Conservation (phyloP, 2,797 vertebrate genomes). For the Hypotaenidia okinawae region DNA sequence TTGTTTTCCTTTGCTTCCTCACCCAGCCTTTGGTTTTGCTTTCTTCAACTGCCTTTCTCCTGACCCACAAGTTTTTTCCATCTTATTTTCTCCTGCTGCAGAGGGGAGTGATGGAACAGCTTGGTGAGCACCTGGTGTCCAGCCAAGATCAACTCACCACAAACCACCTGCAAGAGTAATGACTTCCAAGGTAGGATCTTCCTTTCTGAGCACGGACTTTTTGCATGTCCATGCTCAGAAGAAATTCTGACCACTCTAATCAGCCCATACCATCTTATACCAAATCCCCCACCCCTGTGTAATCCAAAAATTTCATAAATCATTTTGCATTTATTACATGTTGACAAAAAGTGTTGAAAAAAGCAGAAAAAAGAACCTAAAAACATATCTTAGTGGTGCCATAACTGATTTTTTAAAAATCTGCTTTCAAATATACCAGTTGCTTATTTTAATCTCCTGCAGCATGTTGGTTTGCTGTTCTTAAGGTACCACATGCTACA, state of each 20-base stretch:
- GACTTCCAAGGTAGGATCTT: neutral
- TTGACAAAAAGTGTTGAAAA: neutral
- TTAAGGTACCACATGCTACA: fast-evolving
- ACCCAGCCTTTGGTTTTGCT: too few species aligned
- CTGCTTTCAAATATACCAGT: neutral
- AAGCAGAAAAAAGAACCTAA: neutral
- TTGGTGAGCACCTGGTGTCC: too few species aligned
- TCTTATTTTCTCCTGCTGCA: too few species aligned
- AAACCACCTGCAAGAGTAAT: neutral
- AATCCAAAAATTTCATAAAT: neutral
- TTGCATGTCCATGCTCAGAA: neutral
- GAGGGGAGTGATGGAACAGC: too few species aligned
- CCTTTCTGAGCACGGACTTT: neutral
- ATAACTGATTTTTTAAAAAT: neutral
- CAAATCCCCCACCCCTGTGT: neutral
- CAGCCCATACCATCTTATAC: neutral
- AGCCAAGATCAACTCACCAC: too few species aligned
- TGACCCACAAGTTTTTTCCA: too few species aligned
- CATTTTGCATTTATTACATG: neutral
- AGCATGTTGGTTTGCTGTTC: neutral
- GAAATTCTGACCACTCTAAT: neutral
- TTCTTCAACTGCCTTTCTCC: too few species aligned
- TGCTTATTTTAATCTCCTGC: neutral
- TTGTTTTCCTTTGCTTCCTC: too few species aligned
- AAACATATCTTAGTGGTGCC: neutral